Conservation (phyloP, 2,113 vertebrate genomes). For the Gymnorhina tibicen region DNA sequence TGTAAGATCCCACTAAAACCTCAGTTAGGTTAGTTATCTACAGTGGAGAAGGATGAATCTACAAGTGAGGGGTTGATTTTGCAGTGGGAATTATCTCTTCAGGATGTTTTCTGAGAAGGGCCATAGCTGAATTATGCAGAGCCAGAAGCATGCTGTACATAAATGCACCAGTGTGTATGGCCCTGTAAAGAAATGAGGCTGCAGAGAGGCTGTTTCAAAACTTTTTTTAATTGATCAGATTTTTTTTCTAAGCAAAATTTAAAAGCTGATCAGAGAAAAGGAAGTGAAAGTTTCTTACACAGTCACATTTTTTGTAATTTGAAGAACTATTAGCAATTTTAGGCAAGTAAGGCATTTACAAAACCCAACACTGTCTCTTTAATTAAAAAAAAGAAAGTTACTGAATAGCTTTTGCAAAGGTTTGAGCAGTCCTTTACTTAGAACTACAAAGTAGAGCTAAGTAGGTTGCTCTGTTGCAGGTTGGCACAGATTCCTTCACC, state of each 20-base stretch:
- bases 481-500: constrained; percentile 13
- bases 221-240: background rate
- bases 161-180: background rate
- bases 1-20: background rate
- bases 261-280: background rate
- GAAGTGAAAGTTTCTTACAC: background rate
- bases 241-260: background rate
- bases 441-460: constrained; percentile 47
- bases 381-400: background rate
- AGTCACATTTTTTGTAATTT: background rate
- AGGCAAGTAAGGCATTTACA: background rate
- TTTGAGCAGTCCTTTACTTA: background rate
- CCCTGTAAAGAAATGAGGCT: background rate
- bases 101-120: background rate
- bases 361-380: background rate
- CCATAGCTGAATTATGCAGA: background rate
- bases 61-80: background rate
- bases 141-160: background rate
- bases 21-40: background rate
- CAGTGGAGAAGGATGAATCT: background rate
- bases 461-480: constrained; percentile 53
- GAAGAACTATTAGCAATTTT: background rate
- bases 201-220: background rate
- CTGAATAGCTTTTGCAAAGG: background rate
- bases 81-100: background rate